Evolutionary conservation across 2,888 invertebrate genomes (phyloP).

Genomic region (Itoplectis maculator): DNA sequence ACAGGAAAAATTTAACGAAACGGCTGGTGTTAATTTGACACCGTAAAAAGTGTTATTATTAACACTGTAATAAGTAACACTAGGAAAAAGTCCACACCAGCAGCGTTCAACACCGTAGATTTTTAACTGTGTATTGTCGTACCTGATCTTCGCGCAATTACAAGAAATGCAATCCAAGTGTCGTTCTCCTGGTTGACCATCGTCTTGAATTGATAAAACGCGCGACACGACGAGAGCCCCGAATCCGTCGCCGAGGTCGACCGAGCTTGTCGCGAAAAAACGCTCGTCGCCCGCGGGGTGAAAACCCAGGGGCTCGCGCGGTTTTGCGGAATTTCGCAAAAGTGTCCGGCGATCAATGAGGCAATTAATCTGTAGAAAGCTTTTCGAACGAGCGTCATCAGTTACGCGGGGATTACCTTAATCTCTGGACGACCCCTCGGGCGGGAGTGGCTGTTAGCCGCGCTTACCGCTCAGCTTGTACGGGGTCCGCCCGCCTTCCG

Average conservation of each 20-base stretch:
- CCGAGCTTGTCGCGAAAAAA: no score
- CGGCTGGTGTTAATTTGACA: no score
- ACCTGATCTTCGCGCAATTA: neutral
- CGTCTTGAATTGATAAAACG: neutral
- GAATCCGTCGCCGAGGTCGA: no score
- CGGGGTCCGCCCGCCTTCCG: neutral
- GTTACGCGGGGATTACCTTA: slow-evolving; percentile 81
- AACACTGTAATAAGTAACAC: no score
- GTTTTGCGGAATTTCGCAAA: slow-evolving; percentile 44
- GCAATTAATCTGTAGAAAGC: slow-evolving; percentile 83
- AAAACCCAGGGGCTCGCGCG: slow-evolving; percentile 6
- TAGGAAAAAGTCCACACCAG: no score
- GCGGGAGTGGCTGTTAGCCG: slow-evolving; percentile 26
- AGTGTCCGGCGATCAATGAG: slow-evolving; percentile 74
- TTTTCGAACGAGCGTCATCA: slow-evolving; percentile 81
- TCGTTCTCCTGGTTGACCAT: neutral
- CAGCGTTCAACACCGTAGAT: no score
- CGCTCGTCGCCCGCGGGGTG: no score
- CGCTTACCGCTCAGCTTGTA: slow-evolving; percentile 2
- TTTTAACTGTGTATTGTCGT: no score
- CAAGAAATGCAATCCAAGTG: neutral
- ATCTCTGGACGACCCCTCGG: slow-evolving; percentile 74
- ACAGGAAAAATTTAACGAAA: no score
- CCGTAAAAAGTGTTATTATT: no score
- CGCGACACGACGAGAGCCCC: neutral